phyloP scores from a whole-genome alignment of 2,797 vertebrate genomes.

The Ceryle rudis region DNA sequence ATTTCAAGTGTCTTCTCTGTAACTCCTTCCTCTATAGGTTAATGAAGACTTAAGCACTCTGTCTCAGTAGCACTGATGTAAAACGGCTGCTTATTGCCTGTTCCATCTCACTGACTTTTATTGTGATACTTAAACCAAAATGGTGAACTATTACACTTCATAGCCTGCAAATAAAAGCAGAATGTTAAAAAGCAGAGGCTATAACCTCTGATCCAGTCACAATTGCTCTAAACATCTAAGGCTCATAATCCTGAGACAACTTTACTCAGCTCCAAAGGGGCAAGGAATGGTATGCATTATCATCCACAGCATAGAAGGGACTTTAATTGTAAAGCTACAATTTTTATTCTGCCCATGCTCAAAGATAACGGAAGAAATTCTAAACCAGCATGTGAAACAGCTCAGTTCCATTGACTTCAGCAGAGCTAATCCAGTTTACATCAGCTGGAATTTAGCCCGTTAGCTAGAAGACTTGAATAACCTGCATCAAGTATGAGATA shows the following conservation, averaged over 20 bases:
- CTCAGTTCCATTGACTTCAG: not conserved
- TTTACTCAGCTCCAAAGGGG: constrained; percentile 53
- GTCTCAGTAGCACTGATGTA: constrained; percentile 78
- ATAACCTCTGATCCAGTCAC: constrained; percentile 77
- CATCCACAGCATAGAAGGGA: not conserved
- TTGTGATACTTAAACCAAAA: constrained; percentile 86
- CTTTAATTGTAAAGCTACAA: constrained; percentile 4
- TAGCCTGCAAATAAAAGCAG: constrained; percentile 84
- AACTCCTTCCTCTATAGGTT: constrained; percentile 70
- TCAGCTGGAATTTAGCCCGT: not conserved
- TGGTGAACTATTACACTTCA: constrained; percentile 86
- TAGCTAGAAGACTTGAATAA: not conserved
- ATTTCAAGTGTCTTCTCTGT: constrained; percentile 46
- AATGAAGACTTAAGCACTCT: constrained; percentile 77
- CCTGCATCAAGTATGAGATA: not conserved
- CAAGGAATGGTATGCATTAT: constrained; percentile 33
- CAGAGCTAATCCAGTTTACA: not conserved
- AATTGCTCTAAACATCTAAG: constrained; percentile 71
- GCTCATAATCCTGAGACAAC: constrained; percentile 76
- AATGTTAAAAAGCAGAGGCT: constrained; percentile 81
- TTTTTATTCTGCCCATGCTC: constrained; percentile 1
- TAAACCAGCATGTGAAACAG: not conserved
- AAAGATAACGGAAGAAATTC: not conserved
- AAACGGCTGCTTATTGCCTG: constrained; percentile 82
- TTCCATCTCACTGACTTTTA: constrained; percentile 86